These are phyloP conservation scores for Orientallactaga sibirica DNA, from an alignment of 2,797 vertebrate species.

Conservation along the genomic window DNA sequence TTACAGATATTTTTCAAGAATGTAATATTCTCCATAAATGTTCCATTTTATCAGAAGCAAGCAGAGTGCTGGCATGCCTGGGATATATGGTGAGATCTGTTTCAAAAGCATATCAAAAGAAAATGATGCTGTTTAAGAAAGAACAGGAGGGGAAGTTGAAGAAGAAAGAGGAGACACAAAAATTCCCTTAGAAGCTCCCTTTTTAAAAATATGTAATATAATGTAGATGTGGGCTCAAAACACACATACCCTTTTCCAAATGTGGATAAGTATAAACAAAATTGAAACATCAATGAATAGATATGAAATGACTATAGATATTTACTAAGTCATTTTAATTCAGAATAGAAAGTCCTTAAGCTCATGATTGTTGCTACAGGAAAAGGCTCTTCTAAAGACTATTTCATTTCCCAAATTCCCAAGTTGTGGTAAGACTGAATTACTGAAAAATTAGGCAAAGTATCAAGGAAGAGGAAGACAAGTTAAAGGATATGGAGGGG, in stretches of 20 bases:
- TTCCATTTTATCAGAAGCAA: neutral
- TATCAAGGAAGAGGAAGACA: neutral
- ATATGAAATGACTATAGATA: too few species aligned
- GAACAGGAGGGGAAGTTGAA: neutral
- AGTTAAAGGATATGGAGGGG: neutral
- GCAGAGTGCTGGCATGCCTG: rapidly evolving
- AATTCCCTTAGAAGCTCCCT: too few species aligned
- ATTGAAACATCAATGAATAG: too few species aligned
- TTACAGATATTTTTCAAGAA: neutral
- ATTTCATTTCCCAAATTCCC: neutral
- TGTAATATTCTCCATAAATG: neutral
- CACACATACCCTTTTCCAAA: too few species aligned
- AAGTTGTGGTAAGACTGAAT: neutral
- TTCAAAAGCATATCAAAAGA: neutral
- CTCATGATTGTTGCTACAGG: neutral
- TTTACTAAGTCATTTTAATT: too few species aligned
- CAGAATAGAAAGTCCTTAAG: too few species aligned
- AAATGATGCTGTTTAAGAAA: neutral
- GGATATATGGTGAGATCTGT: neutral
- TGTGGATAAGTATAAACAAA: too few species aligned
- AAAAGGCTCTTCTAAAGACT: neutral
- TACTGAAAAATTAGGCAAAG: neutral
- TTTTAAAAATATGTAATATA: too few species aligned
- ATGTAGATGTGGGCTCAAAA: too few species aligned
- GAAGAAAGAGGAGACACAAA: too few species aligned